phyloP scores from a whole-genome alignment of 37 sponge, comb jelly and placozoan genomes.

The Halisarca cf. caerulea region DNA sequence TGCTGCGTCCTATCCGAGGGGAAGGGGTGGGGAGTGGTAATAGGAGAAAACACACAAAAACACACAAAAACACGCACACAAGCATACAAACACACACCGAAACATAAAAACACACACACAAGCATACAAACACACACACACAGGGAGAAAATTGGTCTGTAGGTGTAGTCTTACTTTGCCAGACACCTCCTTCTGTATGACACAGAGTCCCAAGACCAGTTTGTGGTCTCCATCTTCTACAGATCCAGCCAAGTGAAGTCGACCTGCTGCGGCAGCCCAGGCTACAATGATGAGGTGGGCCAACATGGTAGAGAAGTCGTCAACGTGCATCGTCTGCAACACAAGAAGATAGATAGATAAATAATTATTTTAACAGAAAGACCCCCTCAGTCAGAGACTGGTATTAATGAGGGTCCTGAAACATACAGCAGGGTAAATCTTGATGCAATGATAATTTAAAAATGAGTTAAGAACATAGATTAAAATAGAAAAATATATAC shows the following conservation, averaged over 20 bases:
- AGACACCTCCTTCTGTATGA: constrained; percentile 13
- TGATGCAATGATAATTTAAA: no score
- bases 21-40: neutral
- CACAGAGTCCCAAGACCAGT: constrained; percentile 10
- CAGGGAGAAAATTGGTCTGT: no score
- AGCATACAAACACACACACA: no score
- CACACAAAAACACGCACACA: no score
- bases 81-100: no score
- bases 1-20: constrained; percentile 73
- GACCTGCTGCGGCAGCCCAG: constrained; percentile 82
- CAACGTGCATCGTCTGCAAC: constrained; percentile 68
- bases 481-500: no score
- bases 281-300: constrained; percentile 67
- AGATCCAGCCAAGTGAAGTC: constrained; percentile 68
- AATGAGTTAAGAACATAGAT: no score
- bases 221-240: neutral
- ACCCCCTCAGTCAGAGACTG: no score
- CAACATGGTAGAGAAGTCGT: constrained; percentile 71
- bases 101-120: no score
- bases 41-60: neutral
- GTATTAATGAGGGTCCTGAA: no score
- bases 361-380: no score
- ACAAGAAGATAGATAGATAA: neutral
- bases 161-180: constrained; percentile 16
- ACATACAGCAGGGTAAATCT: no score